Conservation (phyloP, 2,797 vertebrate genomes). For the Bufotes viridis region DNA sequence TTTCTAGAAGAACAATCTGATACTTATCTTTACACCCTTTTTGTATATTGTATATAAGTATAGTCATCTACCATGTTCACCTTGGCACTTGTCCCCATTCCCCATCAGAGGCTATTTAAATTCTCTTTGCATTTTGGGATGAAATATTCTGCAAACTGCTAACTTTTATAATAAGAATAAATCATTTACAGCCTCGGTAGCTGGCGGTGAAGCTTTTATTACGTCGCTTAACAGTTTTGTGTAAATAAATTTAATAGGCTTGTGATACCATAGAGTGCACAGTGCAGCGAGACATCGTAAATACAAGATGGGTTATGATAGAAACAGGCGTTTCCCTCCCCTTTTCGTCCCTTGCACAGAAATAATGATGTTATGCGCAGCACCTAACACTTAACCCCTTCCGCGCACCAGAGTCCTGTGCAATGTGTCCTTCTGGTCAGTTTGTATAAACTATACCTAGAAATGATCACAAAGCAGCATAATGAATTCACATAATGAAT, state of each 20-base stretch:
- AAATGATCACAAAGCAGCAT: background rate
- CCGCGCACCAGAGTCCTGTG: background rate
- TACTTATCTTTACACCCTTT: background rate
- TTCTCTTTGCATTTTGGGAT: constrained; percentile 61
- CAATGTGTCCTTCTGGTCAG: background rate
- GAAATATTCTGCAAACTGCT: constrained; percentile 61
- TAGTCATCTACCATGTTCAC: background rate
- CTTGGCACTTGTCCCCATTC: constrained; percentile 14
- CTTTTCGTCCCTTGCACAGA: constrained; percentile 38
- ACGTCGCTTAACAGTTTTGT: constrained; percentile 63
- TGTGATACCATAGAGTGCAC: constrained; percentile 54
- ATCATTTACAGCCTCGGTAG: constrained; percentile 59
- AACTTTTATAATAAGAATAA: constrained; percentile 62
- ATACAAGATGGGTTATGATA: constrained; percentile 62
- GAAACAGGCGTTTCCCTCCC: constrained; percentile 58
- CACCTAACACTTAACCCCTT: constrained; percentile 37
- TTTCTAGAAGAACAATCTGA: background rate
- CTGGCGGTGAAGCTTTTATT: constrained; percentile 60
- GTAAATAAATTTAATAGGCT: constrained; percentile 63
- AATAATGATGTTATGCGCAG: constrained; percentile 53
- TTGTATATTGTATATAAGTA: background rate
- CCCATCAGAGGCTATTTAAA: constrained; percentile 48
- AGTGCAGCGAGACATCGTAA: constrained; percentile 57
- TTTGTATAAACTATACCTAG: background rate
- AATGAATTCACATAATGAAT: background rate